A percentile compares a stretch with the other conserved stretches of the same genome.
Conservation (phyloP, 2,797 vertebrate species). For the Euthynnus affinis region DNA sequence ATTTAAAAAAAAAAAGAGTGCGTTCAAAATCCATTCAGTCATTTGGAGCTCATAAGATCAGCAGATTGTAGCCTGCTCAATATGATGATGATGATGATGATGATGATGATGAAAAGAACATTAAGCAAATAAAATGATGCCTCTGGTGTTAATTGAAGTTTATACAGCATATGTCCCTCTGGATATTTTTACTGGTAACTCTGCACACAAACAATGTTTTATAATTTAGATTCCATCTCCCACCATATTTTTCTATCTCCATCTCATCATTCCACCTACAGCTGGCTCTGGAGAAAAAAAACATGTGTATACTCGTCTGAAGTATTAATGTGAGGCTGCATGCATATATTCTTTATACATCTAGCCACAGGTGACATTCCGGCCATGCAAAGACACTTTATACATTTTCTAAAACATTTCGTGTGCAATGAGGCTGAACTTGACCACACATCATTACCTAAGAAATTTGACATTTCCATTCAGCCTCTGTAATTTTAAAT, state of each 20-base stretch:
- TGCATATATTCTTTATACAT: not conserved
- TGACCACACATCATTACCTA: not conserved
- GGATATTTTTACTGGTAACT: too few relatives aligned
- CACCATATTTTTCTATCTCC: too few relatives aligned
- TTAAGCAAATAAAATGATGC: too few relatives aligned
- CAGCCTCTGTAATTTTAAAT: not conserved
- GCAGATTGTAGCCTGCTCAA: not conserved
- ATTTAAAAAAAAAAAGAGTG: not conserved
- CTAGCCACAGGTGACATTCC: not conserved
- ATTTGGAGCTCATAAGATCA: not conserved
- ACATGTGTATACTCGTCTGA: too few relatives aligned
- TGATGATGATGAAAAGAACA: too few relatives aligned
- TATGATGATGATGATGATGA: too few relatives aligned
- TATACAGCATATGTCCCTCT: too few relatives aligned
- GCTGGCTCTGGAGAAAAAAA: too few relatives aligned
- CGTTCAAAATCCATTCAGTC: not conserved
- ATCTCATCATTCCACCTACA: too few relatives aligned
- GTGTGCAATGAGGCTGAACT: not conserved
- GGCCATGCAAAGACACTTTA: not conserved
- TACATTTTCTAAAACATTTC: not conserved
- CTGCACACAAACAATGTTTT: too few relatives aligned
- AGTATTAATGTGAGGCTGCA: not conserved
- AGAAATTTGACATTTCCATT: not conserved
- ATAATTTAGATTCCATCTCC: too few relatives aligned
- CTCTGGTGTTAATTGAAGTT: too few relatives aligned